Percentiles rank a stretch among this genome's conserved stretches.
These are phyloP conservation scores for Acanthosepion pharaonis DNA, from an alignment of 2,888 invertebrate genomes.

Conservation along the genomic window DNA sequence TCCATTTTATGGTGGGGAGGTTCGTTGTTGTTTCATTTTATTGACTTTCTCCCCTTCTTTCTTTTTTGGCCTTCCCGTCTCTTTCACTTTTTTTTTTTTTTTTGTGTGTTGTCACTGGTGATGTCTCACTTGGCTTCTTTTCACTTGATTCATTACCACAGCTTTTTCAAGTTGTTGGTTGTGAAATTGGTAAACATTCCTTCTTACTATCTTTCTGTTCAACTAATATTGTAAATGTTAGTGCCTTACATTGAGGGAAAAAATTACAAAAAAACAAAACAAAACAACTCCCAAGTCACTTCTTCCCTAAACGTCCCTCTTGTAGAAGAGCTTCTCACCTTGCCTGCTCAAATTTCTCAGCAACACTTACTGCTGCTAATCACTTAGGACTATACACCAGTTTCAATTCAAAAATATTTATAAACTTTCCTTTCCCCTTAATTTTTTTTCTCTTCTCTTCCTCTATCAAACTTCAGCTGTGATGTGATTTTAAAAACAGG, in stretches of 20 bases:
- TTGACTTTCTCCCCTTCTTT: background rate
- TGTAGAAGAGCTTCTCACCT: slow-evolving; percentile 20
- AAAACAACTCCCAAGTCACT: background rate
- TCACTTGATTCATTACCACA: background rate
- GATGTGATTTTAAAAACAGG: background rate
- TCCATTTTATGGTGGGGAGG: background rate
- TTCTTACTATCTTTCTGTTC: slow-evolving; percentile 42
- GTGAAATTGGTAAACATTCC: background rate
- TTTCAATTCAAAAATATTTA: background rate
- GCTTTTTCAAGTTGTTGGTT: background rate
- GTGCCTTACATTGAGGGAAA: slow-evolving; percentile 40
- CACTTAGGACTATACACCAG: background rate
- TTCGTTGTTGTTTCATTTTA: background rate
- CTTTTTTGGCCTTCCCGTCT: no score
- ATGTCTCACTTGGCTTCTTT: background rate
- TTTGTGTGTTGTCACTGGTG: slow-evolving; percentile 3
- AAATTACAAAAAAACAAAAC: background rate
- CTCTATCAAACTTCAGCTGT: background rate
- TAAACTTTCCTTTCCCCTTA: no score
- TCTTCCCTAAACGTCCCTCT: background rate
- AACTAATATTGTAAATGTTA: slow-evolving; percentile 42
- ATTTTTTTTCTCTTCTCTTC: background rate
- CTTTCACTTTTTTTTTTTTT: background rate
- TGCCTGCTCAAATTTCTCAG: background rate
- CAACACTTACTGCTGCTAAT: slow-evolving; percentile 3